Percentiles rank a stretch among this genome's conserved stretches.
Evolutionary conservation across 2,888 invertebrate genomes (phyloP).

Genomic region (Drosophila birchii): DNA sequence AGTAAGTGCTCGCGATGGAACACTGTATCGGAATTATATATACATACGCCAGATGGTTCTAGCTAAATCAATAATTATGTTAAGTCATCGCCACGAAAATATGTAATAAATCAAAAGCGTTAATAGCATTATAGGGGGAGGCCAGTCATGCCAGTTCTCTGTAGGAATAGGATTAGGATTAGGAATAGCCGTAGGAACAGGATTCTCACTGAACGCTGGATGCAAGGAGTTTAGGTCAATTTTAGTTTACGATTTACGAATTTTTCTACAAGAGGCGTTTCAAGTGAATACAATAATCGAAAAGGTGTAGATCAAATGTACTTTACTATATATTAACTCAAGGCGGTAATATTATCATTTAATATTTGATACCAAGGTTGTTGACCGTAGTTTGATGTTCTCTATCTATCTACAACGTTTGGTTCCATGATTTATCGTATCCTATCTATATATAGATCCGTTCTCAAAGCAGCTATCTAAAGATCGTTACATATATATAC

Average conservation of each 20-base stretch:
- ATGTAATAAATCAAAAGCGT: slow-evolving; percentile 38
- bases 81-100: slow-evolving; percentile 28
- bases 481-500: slow-evolving; percentile 30
- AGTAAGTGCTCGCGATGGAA: slow-evolving; percentile 26
- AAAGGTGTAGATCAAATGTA: slow-evolving; percentile 46
- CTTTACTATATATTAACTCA: slow-evolving; percentile 24
- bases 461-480: slow-evolving; percentile 33
- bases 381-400: slow-evolving; percentile 43
- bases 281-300: slow-evolving; percentile 68
- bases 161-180: slow-evolving; percentile 9
- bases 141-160: slow-evolving; percentile 10
- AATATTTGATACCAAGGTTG: slow-evolving; percentile 54
- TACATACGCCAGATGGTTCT: slow-evolving; percentile 24
- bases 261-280: slow-evolving; percentile 65
- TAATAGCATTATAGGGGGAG: slow-evolving; percentile 11
- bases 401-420: slow-evolving; percentile 35
- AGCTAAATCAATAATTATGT: slow-evolving; percentile 49
- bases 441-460: slow-evolving; percentile 42
- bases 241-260: slow-evolving; percentile 59
- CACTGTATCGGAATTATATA: slow-evolving; percentile 6
- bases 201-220: slow-evolving; percentile 27
- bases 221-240: slow-evolving; percentile 29
- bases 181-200: slow-evolving; percentile 17
- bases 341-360: slow-evolving; percentile 33
- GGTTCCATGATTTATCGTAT: slow-evolving; percentile 43